Conservation (phyloP, 2,797 vertebrate species). For the Chelon labrosus region DNA sequence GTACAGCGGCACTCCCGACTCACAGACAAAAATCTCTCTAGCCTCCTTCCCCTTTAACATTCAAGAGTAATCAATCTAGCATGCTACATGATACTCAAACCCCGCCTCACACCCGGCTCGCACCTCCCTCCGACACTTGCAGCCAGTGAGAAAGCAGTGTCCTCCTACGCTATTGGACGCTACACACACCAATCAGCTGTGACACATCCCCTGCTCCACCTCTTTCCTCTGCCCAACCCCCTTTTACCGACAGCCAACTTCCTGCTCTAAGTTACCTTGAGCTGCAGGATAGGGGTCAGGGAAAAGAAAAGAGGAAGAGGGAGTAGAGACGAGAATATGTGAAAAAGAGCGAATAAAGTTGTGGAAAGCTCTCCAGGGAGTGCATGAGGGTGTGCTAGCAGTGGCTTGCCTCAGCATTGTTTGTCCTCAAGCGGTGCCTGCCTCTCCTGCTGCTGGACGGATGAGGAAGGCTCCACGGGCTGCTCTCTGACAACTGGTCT, state of each 20-base stretch:
- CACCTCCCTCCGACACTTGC: conserved; percentile 69
- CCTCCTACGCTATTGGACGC: conserved; percentile 82
- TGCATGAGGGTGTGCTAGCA: conserved; percentile 44
- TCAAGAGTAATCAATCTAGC: conserved; percentile 96
- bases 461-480: conserved; percentile 81
- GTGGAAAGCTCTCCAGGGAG: conserved; percentile 53
- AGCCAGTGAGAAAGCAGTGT: conserved; percentile 76
- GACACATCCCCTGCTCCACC: conserved; percentile 80
- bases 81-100: conserved; percentile 91
- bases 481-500: conserved; percentile 88
- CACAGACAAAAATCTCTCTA: conserved; percentile 89
- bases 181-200: conserved; percentile 78
- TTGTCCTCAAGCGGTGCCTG: conserved; percentile 65
- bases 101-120: conserved; percentile 82
- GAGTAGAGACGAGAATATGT: conserved; percentile 60
- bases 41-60: conserved; percentile 97
- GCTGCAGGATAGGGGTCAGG: conserved; percentile 98
- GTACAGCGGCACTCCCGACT: conserved; percentile 86
- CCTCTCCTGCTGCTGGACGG: conserved; percentile 68
- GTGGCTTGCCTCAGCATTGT: conserved; percentile 75
- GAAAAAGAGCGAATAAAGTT: conserved; percentile 81
- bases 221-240: conserved; percentile 80
- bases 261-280: conserved; percentile 99
- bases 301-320: conserved; percentile 82
- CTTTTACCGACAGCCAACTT: conserved; percentile 90